Percentiles rank a stretch among this genome's conserved stretches.
Evolutionary conservation across 1,140 invertebrate species (phyloP).

Genomic region (Ceratitis capitata): DNA sequence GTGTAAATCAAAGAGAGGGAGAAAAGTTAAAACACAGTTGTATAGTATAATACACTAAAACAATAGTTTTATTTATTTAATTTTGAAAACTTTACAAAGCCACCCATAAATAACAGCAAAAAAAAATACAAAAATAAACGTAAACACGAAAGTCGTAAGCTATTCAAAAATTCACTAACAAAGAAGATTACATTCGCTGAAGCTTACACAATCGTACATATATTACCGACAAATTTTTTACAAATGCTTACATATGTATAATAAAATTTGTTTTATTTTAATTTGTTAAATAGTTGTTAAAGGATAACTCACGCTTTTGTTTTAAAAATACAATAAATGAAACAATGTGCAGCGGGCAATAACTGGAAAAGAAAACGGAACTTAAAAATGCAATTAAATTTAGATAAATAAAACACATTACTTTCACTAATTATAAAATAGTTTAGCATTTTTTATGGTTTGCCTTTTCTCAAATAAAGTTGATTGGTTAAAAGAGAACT

Average conservation of each 20-base stretch:
- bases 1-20: neutral
- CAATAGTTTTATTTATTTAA: constrained; percentile 15
- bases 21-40: neutral
- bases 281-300: constrained; percentile 38
- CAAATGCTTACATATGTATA: neutral
- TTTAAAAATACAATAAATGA: neutral
- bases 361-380: neutral
- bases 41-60: neutral
- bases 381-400: too few species aligned
- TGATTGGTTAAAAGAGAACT: neutral
- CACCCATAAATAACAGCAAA: neutral
- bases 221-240: neutral
- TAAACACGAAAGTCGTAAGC: neutral
- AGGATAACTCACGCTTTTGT: neutral
- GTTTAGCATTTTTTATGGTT: too few species aligned
- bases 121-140: constrained; percentile 7
- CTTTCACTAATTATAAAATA: neutral
- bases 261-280: constrained; percentile 23
- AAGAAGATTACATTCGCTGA: neutral
- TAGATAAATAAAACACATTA: neutral
- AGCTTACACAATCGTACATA: neutral
- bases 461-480: neutral
- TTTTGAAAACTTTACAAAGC: constrained; percentile 18
- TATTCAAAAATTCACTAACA: neutral
- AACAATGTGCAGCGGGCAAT: constrained; percentile 24